Evolutionary conservation across 1,140 invertebrate genomes (phyloP).

Genomic region (Platyscapa corneri): DNA sequence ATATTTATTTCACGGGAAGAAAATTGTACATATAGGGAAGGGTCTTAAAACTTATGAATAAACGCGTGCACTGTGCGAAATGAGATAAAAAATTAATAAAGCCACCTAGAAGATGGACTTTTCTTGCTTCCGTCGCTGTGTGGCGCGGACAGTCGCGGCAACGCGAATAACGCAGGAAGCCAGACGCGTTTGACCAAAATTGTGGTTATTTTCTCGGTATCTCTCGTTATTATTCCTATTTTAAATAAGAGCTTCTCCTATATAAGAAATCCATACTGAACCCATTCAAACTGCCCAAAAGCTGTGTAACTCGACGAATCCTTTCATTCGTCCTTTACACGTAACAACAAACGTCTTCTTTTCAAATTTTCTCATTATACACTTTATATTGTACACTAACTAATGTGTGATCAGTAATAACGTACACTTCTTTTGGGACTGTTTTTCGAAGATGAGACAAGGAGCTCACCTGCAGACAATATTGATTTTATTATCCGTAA

Average conservation of each 20-base stretch:
- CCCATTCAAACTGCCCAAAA: background rate
- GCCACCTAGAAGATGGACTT: conserved; percentile 6
- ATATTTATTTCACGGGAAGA: background rate
- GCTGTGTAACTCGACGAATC: background rate
- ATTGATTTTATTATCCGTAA: too few relatives aligned
- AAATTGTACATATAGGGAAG: conserved; percentile 3
- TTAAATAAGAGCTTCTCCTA: background rate
- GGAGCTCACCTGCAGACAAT: too few relatives aligned
- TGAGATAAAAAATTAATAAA: background rate
- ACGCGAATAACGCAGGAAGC: conserved; percentile 66
- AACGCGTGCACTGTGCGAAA: background rate
- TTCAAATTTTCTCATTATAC: too few relatives aligned
- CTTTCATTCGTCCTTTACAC: too few relatives aligned
- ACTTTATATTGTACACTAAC: too few relatives aligned
- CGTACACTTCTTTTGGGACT: too few relatives aligned
- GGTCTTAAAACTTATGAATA: background rate
- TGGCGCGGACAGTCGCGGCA: conserved; percentile 53
- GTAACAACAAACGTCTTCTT: too few relatives aligned
- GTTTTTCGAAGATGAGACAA: too few relatives aligned
- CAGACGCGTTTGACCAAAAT: conserved; percentile 58
- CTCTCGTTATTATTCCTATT: conserved; percentile 3
- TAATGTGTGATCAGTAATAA: too few relatives aligned
- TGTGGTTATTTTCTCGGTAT: conserved; percentile 21
- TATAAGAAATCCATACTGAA: background rate
- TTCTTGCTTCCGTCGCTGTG: conserved; percentile 36